These are phyloP conservation scores for Ammospiza caudacuta DNA, from an alignment of 2,113 vertebrate genomes.

Conservation along the genomic window DNA sequence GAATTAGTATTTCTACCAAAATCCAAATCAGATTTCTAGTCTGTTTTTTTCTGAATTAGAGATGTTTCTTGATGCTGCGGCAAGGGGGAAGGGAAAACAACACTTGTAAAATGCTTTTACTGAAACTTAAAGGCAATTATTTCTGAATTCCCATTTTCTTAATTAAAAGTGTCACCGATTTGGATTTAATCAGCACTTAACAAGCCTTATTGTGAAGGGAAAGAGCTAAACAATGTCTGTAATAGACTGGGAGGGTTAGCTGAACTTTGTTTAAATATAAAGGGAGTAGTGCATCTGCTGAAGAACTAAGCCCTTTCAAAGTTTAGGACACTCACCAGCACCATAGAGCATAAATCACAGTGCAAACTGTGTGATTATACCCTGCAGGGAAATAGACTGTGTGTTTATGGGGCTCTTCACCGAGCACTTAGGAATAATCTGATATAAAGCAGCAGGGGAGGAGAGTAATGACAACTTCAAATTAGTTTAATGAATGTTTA, in stretches of 20 bases:
- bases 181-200: conserved; percentile 61
- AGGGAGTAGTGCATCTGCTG: conserved; percentile 67
- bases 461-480: conserved; percentile 88
- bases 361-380: conserved; percentile 86
- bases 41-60: neutral
- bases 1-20: neutral
- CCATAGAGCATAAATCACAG: conserved; percentile 81
- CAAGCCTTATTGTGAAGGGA: conserved; percentile 37
- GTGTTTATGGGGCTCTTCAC: conserved; percentile 86
- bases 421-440: conserved; percentile 88
- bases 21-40: neutral
- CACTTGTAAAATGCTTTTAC: neutral
- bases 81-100: neutral
- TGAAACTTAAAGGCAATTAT: conserved; percentile 18
- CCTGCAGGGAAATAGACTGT: conserved; percentile 87
- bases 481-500: conserved; percentile 92
- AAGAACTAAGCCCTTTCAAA: conserved; percentile 72
- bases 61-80: neutral
- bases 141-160: conserved; percentile 55
- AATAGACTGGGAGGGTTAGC: conserved; percentile 45
- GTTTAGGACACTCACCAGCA: conserved; percentile 79
- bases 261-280: conserved; percentile 72
- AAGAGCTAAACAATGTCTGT: conserved; percentile 61
- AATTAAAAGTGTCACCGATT: conserved; percentile 69
- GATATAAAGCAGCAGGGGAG: conserved; percentile 90